phyloP scores from a whole-genome alignment of 2,888 invertebrate species.

The Sturmia bella region DNA sequence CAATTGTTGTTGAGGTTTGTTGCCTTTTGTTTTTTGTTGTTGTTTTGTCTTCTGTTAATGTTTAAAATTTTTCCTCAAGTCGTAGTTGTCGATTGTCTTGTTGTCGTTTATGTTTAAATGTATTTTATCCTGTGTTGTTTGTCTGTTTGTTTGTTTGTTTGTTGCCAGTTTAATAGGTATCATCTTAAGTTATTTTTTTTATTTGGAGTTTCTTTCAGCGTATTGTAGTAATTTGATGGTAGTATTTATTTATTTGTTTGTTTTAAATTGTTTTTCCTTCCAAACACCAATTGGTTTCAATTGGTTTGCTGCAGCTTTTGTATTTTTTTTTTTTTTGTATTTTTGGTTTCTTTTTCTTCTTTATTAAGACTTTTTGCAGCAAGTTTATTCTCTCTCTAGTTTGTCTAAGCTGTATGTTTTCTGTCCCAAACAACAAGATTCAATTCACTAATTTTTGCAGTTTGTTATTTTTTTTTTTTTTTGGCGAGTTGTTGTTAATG shows the following conservation, averaged over 20 bases:
- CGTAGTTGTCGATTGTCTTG: conserved; percentile 80
- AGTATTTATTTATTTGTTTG: conserved; percentile 66
- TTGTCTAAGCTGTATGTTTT: conserved; percentile 82
- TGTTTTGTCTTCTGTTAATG: conserved; percentile 23
- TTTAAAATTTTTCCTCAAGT: conserved; percentile 55
- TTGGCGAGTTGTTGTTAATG: conserved; percentile 44
- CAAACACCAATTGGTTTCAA: conserved; percentile 64
- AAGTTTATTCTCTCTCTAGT: conserved; percentile 72
- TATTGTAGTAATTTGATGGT: conserved; percentile 69
- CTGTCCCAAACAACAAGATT: conserved; percentile 81
- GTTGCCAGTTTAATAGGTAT: conserved; percentile 60
- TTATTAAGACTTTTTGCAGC: conserved; percentile 37
- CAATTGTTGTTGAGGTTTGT: conserved; percentile 60
- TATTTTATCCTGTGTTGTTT: conserved; percentile 76
- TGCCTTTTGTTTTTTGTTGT: conserved; percentile 10
- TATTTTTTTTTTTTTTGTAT: not conserved
- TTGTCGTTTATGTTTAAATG: conserved; percentile 81
- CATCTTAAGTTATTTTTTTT: conserved; percentile 61
- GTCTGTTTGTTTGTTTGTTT: conserved; percentile 19
- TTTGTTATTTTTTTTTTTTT: conserved; percentile 19
- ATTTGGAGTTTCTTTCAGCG: conserved; percentile 49
- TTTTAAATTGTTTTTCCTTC: conserved; percentile 54
- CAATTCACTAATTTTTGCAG: conserved; percentile 66
- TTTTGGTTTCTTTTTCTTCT: conserved; percentile 11
- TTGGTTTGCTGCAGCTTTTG: conserved; percentile 45